Evolutionary conservation across 1,140 invertebrate genomes (phyloP).

Genomic region (Plutomurus gul): DNA sequence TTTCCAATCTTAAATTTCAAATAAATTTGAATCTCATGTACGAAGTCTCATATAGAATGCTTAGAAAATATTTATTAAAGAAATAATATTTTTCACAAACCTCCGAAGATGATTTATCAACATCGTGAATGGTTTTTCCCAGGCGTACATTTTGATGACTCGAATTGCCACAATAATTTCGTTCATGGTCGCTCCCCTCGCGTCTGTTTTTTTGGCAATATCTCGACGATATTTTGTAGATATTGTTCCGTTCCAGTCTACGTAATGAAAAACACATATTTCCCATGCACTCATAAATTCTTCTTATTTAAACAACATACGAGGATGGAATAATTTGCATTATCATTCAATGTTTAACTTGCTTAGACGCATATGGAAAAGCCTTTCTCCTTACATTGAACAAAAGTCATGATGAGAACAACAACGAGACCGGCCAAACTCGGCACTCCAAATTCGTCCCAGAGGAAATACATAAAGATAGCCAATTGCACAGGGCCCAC

Average conservation of each 20-base stretch:
- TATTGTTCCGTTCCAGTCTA: conserved; percentile 72
- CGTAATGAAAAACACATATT: conserved; percentile 52
- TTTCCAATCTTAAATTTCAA: conserved; percentile 39
- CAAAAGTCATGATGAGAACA: too few relatives aligned
- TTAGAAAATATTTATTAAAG: neutral
- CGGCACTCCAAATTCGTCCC: too few relatives aligned
- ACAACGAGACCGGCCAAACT: too few relatives aligned
- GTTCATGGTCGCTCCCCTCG: conserved; percentile 82
- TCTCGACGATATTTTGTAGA: conserved; percentile 68
- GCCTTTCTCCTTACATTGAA: too few relatives aligned
- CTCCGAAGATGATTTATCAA: conserved; percentile 16
- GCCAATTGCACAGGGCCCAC: too few relatives aligned
- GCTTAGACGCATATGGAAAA: too few relatives aligned
- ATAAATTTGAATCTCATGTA: neutral
- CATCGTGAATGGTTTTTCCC: conserved; percentile 69
- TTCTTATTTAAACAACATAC: too few relatives aligned
- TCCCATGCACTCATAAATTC: too few relatives aligned
- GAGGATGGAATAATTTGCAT: too few relatives aligned
- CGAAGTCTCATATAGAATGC: neutral
- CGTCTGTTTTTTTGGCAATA: conserved; percentile 77
- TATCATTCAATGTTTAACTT: too few relatives aligned
- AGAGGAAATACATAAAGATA: too few relatives aligned
- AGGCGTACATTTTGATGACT: conserved; percentile 78
- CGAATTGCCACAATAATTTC: conserved; percentile 82
- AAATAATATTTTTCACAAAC: neutral